Evolutionary conservation across 2,797 vertebrate genomes (phyloP), one percentile per base, ranked within the genome.

Genomic region (Paratrypauchen microcephalus): DNA sequence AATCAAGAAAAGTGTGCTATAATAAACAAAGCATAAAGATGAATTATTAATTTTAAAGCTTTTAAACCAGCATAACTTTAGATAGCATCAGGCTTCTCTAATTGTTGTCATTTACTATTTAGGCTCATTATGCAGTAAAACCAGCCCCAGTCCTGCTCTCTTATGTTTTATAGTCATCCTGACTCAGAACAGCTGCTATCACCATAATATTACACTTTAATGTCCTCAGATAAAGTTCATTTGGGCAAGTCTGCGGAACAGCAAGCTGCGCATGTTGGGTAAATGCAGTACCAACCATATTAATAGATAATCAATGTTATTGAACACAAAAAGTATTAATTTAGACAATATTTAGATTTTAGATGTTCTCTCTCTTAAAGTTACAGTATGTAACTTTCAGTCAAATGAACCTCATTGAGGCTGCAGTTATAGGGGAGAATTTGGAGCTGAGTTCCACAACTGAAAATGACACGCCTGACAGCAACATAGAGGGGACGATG

Each of bases 21-120:
- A 75, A 71, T 57, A 64, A 75, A 75, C 19, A 69, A 62, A 62
- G 47, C n/a, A 62, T 23, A 39, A 60, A 45, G 39, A 60, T 76
- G 21, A 66, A 78, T 70, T 21, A 72, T 66, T 65, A 0, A 73
- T 65, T 28, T 39, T 0, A 65, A 57, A 63, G 52, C 50, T 72
- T 64, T 32, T 59, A 26, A 24, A 4, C 18, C 19, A 18, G 66
- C 61, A 67, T 45, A 3, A 45, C 12, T 13, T 58, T 39, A 6
- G 72, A 55, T 23, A 55, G 52, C 52, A 54, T 78, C 67, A 48
- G 23, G 62, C 24, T 28, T 26, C 64, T 32, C 64, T 65, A 32
- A 65, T 65, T 50, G 62, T 18, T 18, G 21, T 64, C 62, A 48
- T 64, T 64, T 64, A 47, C 41, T 47, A 64, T 64, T 64, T 47